Evolutionary conservation across 2,113 vertebrate genomes (phyloP).

Genomic region (Vimba vimba): DNA sequence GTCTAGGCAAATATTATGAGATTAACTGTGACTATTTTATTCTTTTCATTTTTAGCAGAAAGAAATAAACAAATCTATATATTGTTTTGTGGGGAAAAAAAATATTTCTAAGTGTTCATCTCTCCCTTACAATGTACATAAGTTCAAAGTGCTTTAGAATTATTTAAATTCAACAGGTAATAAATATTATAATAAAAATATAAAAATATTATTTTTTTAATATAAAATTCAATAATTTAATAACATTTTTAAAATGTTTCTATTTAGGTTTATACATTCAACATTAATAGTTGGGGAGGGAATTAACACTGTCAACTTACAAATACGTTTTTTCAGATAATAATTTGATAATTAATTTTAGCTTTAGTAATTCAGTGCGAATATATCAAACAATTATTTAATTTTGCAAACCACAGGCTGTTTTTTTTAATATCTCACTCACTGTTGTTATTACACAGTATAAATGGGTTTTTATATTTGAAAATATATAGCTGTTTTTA

Average conservation of each 20-base stretch:
- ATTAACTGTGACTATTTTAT: neutral
- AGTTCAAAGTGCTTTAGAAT: neutral
- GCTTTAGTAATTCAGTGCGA: neutral
- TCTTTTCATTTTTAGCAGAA: neutral
- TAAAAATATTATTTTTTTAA: too few species aligned
- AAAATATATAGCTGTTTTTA: neutral
- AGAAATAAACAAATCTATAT: neutral
- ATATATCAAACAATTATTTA: neutral
- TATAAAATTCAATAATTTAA: neutral
- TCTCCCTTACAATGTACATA: neutral
- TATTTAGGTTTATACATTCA: neutral
- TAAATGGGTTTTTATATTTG: neutral
- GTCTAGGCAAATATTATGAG: neutral
- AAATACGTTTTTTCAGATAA: neutral
- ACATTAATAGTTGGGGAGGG: neutral
- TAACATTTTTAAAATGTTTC: neutral
- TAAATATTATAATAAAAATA: neutral
- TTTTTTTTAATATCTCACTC: too few species aligned
- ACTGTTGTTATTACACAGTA: neutral
- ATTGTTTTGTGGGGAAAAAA: neutral
- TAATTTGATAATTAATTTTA: neutral
- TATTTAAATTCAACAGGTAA: neutral
- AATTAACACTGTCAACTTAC: too few species aligned
- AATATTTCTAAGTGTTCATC: neutral
- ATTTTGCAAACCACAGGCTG: too few species aligned